These are phyloP conservation scores for Hypsopygia costalis DNA, from an alignment of 2,888 invertebrate species.

Conservation along the genomic window DNA sequence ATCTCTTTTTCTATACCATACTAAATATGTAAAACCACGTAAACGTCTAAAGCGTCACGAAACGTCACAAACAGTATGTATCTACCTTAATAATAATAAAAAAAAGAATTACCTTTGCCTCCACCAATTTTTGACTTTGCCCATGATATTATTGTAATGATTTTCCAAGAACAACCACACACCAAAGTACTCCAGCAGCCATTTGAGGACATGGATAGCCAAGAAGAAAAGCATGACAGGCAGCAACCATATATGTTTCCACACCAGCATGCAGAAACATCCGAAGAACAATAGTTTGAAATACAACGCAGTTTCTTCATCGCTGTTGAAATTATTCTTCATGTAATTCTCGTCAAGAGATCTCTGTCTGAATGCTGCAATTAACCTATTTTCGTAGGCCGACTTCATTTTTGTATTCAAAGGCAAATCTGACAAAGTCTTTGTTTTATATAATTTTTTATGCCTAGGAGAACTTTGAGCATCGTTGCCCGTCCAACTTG, in stretches of 20 bases:
- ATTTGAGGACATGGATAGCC: conserved; percentile 83
- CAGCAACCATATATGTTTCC: conserved; percentile 92
- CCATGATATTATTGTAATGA: conserved; percentile 57
- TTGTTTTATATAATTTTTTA: conserved; percentile 64
- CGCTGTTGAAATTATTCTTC: conserved; percentile 58
- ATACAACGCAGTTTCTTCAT: conserved; percentile 84
- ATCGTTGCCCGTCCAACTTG: conserved; percentile 54
- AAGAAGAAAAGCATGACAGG: conserved; percentile 89
- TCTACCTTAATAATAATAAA: no score
- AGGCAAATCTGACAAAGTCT: conserved; percentile 69
- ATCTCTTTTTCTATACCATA: no score
- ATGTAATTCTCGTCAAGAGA: conserved; percentile 69
- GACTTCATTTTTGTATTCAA: conserved; percentile 51
- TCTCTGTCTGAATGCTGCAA: conserved; percentile 62
- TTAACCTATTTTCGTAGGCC: conserved; percentile 52
- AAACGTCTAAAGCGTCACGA: no score
- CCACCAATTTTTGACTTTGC: conserved; percentile 80
- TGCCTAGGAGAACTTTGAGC: conserved; percentile 56
- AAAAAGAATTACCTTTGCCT: conserved; percentile 69
- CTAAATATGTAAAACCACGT: no score
- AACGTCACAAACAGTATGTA: no score
- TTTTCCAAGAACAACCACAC: conserved; percentile 72
- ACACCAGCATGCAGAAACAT: conserved; percentile 90
- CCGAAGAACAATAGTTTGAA: conserved; percentile 90
- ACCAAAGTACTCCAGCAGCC: conserved; percentile 71